phyloP scores from a whole-genome alignment of 2,797 vertebrate genomes.

The Manis javanica region DNA sequence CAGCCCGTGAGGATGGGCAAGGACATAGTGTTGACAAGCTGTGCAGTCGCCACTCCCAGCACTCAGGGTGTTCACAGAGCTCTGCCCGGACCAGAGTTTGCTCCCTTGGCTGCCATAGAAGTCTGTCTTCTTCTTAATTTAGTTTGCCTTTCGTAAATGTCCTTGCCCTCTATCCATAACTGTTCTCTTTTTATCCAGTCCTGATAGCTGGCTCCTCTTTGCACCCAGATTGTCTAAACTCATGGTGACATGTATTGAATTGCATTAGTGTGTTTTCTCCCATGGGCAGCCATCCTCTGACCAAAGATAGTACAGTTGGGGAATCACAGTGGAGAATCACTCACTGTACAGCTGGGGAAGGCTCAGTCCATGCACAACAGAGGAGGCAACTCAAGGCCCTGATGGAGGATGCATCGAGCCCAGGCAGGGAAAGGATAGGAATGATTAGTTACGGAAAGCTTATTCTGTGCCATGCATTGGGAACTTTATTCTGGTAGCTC shows the following conservation, averaged over 20 bases:
- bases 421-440: neutral
- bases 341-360: neutral
- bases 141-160: neutral
- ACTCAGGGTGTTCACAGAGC: neutral
- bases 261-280: neutral
- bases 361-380: neutral
- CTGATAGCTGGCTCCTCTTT: neutral
- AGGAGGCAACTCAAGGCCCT: neutral
- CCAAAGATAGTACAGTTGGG: neutral
- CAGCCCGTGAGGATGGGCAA: neutral
- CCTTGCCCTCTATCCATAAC: neutral
- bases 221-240: neutral
- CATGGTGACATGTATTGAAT: neutral
- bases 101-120: neutral
- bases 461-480: neutral
- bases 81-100: neutral
- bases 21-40: neutral
- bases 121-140: neutral
- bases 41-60: rapidly evolving
- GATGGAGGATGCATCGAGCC: neutral
- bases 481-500: neutral
- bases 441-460: neutral
- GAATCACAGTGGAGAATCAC: neutral
- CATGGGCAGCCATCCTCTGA: neutral
- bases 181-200: neutral